Base-by-base conservation (phyloP, 2,113 vertebrate species). In the Sterna hirundo region DNA sequence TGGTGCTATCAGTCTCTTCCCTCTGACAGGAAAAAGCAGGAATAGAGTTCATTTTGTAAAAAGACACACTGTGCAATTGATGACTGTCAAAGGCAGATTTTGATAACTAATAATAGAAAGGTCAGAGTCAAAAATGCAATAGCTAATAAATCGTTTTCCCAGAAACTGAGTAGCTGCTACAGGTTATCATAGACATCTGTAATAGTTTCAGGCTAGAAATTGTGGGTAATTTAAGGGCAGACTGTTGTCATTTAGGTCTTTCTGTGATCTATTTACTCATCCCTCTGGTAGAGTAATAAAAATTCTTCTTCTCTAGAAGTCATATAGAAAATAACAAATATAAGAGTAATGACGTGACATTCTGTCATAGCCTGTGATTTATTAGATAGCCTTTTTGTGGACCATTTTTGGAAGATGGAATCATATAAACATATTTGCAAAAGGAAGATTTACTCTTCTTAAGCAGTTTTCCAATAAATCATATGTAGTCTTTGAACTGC, bases 221-320 rank as follows among this genome's bases (percentile, higher is more conserved):
- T 87, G 71, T 77, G 78, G 27, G 69, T 70, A 84, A 61, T 83
- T 88, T 92, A 52, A 87, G 66, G 70, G 61, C 66, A 97, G 57
- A n/a, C 17, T 81, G 44, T 68, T 94, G 80, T 75, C n/a, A 80
- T 83, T 93, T 87, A 46, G 61, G 54, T 83, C 74, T 51, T 84
- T 74, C 72, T 91, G n/a, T 96, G 91, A 95, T 92, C 68, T 88
- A 93, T 92, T 94, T 91, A 93, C 69, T 96, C 27, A 80, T 82
- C 71, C 32, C 38, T 90, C 58, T 66, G 38, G 64, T 62, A 44
- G 1, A 83, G 60, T 69, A 95, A 88, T 91, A 94, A 88, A 93
- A 86, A 88, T 80, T 81, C 44, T 84, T 94, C 83, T 90, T 95
- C 72, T 75, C n/a, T 54, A 74, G 69, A 87, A 96, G 49, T 78